A percentile compares a stretch with the other conserved stretches of the same genome.
These are phyloP conservation scores for Scaptomyza caliginosa DNA, from an alignment of 2,888 invertebrate genomes.

Conservation along the genomic window DNA sequence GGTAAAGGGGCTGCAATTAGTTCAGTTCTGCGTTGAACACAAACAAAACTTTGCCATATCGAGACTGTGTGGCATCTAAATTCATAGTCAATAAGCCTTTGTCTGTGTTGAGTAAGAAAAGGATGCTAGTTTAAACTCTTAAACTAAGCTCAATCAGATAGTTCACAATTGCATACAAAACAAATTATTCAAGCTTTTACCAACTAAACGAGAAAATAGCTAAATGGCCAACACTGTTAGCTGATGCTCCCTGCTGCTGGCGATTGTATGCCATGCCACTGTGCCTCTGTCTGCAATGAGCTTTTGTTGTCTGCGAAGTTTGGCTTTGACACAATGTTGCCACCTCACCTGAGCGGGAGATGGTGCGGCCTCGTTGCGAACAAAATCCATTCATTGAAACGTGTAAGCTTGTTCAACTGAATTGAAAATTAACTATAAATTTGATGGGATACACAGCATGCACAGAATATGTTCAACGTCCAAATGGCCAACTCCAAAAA, in stretches of 20 bases:
- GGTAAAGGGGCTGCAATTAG: slow-evolving; percentile 26
- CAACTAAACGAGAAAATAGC: neutral
- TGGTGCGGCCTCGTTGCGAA: neutral
- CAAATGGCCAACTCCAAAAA: neutral
- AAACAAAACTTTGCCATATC: slow-evolving; percentile 24
- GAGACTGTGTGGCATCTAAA: slow-evolving; percentile 44
- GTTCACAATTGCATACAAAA: no score
- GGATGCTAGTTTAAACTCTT: neutral
- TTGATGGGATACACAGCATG: slow-evolving; percentile 48
- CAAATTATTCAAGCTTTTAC: no score
- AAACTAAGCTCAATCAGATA: no score
- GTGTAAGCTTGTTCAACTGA: slow-evolving; percentile 72
- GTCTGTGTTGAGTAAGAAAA: neutral
- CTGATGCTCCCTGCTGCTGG: slow-evolving; percentile 1
- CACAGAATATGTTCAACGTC: slow-evolving; percentile 28
- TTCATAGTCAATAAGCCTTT: slow-evolving; percentile 18
- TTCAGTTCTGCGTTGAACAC: slow-evolving; percentile 4
- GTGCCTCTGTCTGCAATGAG: slow-evolving; percentile 46
- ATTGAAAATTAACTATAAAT: slow-evolving; percentile 79
- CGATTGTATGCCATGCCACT: neutral
- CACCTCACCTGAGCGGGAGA: slow-evolving; percentile 42
- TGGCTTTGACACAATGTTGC: slow-evolving; percentile 65
- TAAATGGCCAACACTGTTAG: neutral
- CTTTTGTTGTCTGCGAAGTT: slow-evolving; percentile 79
- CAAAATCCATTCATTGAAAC: slow-evolving; percentile 69